Conservation (phyloP, 2,113 vertebrate species). For the Sapajus apella region DNA sequence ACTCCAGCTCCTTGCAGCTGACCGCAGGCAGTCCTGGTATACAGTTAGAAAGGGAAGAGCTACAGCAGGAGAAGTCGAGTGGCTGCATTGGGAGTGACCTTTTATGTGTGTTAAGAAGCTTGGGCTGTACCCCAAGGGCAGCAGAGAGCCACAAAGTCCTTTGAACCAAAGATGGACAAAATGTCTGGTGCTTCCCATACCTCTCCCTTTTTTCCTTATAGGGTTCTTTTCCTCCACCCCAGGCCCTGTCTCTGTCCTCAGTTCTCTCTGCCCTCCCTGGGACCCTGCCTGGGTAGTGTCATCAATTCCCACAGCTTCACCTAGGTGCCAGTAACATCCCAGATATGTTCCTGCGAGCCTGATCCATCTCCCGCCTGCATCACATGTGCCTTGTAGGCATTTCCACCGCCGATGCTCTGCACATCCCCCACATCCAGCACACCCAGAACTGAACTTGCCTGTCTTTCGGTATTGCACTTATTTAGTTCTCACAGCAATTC, state of each 20-base stretch:
- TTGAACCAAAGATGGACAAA: neutral
- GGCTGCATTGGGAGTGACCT: neutral
- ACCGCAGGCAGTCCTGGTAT: neutral
- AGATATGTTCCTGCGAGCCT: neutral
- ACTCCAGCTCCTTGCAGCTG: neutral
- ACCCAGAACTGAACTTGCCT: neutral
- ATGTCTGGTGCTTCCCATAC: neutral
- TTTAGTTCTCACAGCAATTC: too few species aligned
- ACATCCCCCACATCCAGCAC: neutral
- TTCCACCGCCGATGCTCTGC: neutral
- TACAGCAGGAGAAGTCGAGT: neutral
- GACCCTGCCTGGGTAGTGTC: neutral
- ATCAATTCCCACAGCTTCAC: neutral
- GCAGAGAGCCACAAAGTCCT: neutral
- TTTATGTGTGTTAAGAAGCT: neutral
- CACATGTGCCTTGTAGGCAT: neutral
- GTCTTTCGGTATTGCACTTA: neutral
- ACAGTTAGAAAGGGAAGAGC: neutral
- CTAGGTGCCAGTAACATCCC: neutral
- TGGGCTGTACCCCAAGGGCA: neutral
- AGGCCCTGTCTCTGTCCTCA: neutral
- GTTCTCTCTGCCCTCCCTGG: neutral
- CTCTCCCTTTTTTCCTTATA: neutral
- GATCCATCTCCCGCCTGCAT: neutral
- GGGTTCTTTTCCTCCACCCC: neutral